These are phyloP conservation scores for Idaea biselata DNA, from an alignment of 2,888 invertebrate species.

Conservation along the genomic window DNA sequence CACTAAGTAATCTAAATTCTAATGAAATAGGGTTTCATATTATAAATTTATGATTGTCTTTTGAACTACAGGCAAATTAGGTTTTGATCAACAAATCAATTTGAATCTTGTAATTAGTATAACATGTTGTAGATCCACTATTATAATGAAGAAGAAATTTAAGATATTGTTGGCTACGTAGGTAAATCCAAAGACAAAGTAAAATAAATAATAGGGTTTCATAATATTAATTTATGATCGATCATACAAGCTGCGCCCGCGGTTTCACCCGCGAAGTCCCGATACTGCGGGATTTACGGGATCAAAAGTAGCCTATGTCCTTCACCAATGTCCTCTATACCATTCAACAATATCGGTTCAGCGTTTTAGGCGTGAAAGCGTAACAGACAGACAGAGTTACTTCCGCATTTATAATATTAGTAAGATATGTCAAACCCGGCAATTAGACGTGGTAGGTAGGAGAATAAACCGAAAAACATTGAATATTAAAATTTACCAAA, in stretches of 20 bases:
- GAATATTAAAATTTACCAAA: not conserved
- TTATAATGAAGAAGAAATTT: not conserved
- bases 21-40: conserved; percentile 13
- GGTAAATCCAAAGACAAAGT: not conserved
- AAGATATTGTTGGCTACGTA: not conserved
- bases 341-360: too few relatives aligned
- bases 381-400: too few relatives aligned
- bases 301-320: too few relatives aligned
- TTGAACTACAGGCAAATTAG: conserved; percentile 1
- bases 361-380: too few relatives aligned
- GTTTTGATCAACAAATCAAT: too few relatives aligned
- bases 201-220: not conserved
- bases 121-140: not conserved
- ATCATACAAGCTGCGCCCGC: too few relatives aligned
- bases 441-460: not conserved
- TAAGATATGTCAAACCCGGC: not conserved
- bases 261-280: too few relatives aligned
- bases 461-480: not conserved
- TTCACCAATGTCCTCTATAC: too few relatives aligned
- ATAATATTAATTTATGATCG: too few relatives aligned
- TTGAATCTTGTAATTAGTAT: too few relatives aligned
- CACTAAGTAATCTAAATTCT: conserved; percentile 41
- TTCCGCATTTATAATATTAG: too few relatives aligned
- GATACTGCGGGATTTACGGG: too few relatives aligned
- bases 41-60: conserved; percentile 30